Evolutionary conservation across 2,797 vertebrate genomes (phyloP), one percentile per base, ranked within the genome.

Genomic region (Sebastes itinus): DNA sequence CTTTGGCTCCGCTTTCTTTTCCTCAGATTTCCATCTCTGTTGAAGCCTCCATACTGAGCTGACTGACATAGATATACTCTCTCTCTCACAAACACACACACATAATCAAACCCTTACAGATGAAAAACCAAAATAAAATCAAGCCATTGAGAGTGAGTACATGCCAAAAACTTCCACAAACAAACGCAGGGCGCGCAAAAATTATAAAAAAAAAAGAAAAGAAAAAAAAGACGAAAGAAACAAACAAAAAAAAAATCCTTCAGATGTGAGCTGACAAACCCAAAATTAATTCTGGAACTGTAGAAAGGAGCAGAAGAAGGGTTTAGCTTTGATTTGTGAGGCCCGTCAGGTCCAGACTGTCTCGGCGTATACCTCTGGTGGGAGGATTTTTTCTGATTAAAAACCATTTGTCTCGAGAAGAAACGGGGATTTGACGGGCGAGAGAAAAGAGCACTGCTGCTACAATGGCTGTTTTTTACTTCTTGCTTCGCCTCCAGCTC

Each of bases 271-370:
- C 58, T 80, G 73, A 88, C 63, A 75, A 88, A 81, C 25, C 58
- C 55, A 25, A 75, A 80, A 79, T 63, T 71, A 75, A 75, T 76
- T 83, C 75, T 79, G 76, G 54, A 80, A 55, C 14, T 30, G 71
- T 28, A 67, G 49, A 80, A 78, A 76, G 38, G 68, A 83, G 80
- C 63, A 87, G 74, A 81, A 78, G 63, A 90, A 14, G 65, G 76
- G 25, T 86, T 91, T 70, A 75, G 80, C 84, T 88, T 87, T 89
- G 91, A 90, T 91, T 87, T 85, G 86, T 83, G 78, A 83, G 81
- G 66, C 77, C 82, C 58, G 55, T 87, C 84, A 88, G 81, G 75
- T 89, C 75, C 76, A 81, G 75, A 76, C 78, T 74, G 72, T 77
- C 71, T 87, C 52, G 2, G 72, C 10, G 10, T 77, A 42, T 42